Base-by-base conservation (phyloP, 2,113 vertebrate species). In the Chionomys nivalis region DNA sequence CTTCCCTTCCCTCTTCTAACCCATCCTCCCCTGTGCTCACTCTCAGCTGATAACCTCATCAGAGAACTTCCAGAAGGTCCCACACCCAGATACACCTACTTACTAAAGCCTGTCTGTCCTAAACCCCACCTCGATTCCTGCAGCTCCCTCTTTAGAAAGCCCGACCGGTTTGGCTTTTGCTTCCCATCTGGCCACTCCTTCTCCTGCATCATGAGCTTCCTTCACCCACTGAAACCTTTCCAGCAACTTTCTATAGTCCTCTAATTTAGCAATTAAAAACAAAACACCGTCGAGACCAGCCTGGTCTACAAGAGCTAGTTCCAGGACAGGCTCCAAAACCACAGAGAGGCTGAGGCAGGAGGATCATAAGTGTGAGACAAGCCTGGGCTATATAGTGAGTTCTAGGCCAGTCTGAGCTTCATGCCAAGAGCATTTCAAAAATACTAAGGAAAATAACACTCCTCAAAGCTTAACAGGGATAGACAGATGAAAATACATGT, bases 31-130 rank as follows among this genome's bases (percentile, higher is more conserved):
- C 33, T 36, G 26, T 55, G 58, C 19, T 52, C 72, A 79, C 55
- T 28, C 58, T 86, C 47, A 24, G 55, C n/a, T 63, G 73, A 89
- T 95, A 86, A 95, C n/a, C 55, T 95, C 94, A 95, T 81, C 28
- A 31, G 66, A 93, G 36, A 81, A 72, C 55, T 75, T 89, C n/a
- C 23, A 14, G 31, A 49, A 61, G 5, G 14, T 58, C n/a, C 81
- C 89, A 87, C 42, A 33, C n/a, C 39, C 4, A 0, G 28, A 12
- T 6, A 7, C 68, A 63, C 66, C 79, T 12, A 1, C 17, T 24
- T 81, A 75, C 92, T 39, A 9, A 42, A 28, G 6, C 44, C 33
- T 8, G 2, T 31, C 33, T 8, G 2, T 31, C 42, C 1, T 33
- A 9, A 17, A 28, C 47, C 49, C 91, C 14, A 2, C 26, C 49